Conservation (phyloP, 2,888 invertebrate genomes). For the Ferrisia virgata region DNA sequence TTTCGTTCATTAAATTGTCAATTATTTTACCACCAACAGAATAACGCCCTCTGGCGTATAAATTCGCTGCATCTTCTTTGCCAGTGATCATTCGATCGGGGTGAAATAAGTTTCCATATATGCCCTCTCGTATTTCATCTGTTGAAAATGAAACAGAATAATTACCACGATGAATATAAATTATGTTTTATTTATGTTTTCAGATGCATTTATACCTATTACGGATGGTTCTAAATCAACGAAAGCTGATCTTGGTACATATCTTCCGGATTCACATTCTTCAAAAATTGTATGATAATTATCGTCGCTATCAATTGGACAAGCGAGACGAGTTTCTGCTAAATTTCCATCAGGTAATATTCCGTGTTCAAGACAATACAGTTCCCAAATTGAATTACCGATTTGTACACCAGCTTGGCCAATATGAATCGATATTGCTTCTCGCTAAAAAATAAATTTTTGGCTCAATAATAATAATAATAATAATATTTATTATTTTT, state of each 20-base stretch:
- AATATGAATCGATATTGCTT: slow-evolving; percentile 41
- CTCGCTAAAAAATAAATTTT: slow-evolving; percentile 11
- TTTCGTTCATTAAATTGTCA: slow-evolving; percentile 68
- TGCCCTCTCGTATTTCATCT: slow-evolving; percentile 41
- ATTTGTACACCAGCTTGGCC: slow-evolving; percentile 43
- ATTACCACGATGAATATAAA: too few species aligned
- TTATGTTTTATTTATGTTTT: background rate
- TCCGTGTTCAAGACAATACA: slow-evolving; percentile 41
- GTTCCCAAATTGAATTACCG: slow-evolving; percentile 42
- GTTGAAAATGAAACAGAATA: too few species aligned
- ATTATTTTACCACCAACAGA: slow-evolving; percentile 40
- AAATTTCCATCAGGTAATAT: slow-evolving; percentile 42
- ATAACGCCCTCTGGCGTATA: slow-evolving; percentile 41
- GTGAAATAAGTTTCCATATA: slow-evolving; percentile 41
- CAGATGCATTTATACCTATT: slow-evolving; percentile 10
- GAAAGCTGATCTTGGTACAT: slow-evolving; percentile 36
- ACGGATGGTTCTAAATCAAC: slow-evolving; percentile 38
- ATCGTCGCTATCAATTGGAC: slow-evolving; percentile 38
- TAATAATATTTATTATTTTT: too few species aligned
- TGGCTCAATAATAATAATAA: background rate
- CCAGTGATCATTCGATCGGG: slow-evolving; percentile 45
- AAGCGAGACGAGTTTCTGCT: background rate
- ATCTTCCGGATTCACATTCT: slow-evolving; percentile 40
- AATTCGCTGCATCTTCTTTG: slow-evolving; percentile 46
- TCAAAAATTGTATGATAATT: slow-evolving; percentile 42